Percentiles rank a stretch among this genome's conserved stretches.
These are phyloP conservation scores for Gallinago paraguaiae DNA, from an alignment of 2,113 vertebrate species.

Conservation along the genomic window DNA sequence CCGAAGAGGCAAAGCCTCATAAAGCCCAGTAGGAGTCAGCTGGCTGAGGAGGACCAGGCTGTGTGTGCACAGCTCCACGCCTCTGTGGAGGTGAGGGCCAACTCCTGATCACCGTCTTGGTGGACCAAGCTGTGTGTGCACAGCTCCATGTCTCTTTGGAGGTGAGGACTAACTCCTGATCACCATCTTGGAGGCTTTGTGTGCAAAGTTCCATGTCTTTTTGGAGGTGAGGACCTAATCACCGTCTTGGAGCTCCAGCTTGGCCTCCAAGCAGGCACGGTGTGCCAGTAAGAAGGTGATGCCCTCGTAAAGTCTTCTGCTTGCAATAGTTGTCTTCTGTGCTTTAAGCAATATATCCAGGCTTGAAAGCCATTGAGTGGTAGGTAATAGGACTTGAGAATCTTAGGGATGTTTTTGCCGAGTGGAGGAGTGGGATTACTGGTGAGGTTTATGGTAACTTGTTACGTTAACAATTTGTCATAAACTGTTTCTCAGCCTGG, in stretches of 20 bases:
- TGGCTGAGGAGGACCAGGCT: not conserved
- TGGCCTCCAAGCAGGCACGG: not conserved
- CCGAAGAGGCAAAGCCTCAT: not conserved
- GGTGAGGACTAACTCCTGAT: not conserved
- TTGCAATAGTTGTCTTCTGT: rapidly evolving
- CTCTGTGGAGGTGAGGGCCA: not conserved
- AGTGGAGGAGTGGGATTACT: not conserved
- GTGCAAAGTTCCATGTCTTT: not conserved
- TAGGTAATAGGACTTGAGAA: not conserved
- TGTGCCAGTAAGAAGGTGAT: not conserved
- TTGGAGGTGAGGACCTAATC: not conserved
- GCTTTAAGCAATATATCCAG: not conserved
- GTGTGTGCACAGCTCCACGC: not conserved
- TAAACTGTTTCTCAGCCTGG: not conserved
- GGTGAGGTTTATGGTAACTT: not conserved
- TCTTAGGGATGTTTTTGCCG: not conserved
- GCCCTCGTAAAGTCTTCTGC: rapidly evolving
- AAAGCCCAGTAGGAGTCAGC: not conserved
- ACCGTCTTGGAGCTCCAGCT: not conserved
- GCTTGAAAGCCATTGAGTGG: not conserved
- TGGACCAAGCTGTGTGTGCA: too few species aligned
- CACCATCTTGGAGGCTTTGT: too few species aligned
- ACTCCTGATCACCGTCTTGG: too few species aligned
- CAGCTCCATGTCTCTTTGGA: not conserved
- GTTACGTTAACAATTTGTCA: not conserved